Conservation (phyloP, 1,140 invertebrate genomes). For the Drosophila nigromelanica region DNA sequence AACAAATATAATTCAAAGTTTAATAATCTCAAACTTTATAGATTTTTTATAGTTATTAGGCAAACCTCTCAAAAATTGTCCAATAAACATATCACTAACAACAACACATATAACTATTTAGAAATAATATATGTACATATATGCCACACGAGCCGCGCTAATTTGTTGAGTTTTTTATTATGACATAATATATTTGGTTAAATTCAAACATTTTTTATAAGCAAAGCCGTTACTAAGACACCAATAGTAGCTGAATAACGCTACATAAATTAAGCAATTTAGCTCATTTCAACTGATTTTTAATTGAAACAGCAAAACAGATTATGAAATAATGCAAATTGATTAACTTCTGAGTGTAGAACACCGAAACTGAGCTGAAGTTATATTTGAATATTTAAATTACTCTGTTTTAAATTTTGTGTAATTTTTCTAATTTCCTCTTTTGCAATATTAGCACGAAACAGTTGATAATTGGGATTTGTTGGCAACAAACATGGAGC, state of each 20-base stretch:
- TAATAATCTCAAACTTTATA: slow-evolving; percentile 19
- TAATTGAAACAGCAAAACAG: slow-evolving; percentile 58
- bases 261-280: slow-evolving; percentile 66
- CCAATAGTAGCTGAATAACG: slow-evolving; percentile 21
- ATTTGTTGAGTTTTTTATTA: slow-evolving; percentile 50
- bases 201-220: slow-evolving; percentile 12
- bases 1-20: background rate
- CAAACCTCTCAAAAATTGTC: background rate
- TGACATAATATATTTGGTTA: slow-evolving; percentile 15
- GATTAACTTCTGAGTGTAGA: slow-evolving; percentile 38
- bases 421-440: slow-evolving; percentile 30
- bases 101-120: background rate
- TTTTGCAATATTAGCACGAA: background rate
- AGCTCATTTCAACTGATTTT: slow-evolving; percentile 45
- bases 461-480: slow-evolving; percentile 39
- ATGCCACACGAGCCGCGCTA: slow-evolving; percentile 58
- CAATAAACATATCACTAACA: background rate
- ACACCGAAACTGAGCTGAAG: slow-evolving; percentile 1
- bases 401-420: slow-evolving; percentile 18
- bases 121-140: slow-evolving; percentile 26
- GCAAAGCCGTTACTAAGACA: slow-evolving; percentile 19
- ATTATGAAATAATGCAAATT: slow-evolving; percentile 47
- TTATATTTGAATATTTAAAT: background rate
- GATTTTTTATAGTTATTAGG: background rate
- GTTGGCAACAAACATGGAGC: slow-evolving; percentile 30